These are phyloP conservation scores for Lasioglossum vierecki DNA, from an alignment of 2,888 invertebrate genomes.

Conservation along the genomic window DNA sequence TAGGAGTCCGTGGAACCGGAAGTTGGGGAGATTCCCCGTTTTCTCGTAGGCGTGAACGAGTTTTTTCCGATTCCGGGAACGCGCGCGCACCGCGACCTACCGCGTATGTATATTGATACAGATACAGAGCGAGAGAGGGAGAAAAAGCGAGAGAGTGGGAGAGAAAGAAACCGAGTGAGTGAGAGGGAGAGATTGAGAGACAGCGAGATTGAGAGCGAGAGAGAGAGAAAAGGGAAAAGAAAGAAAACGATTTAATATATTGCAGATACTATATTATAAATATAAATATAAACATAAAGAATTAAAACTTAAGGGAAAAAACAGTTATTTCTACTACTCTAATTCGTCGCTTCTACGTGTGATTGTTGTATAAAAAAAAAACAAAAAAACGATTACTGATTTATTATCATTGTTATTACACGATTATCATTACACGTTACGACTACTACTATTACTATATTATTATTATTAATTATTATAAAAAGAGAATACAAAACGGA, in stretches of 20 bases:
- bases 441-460: conserved; percentile 69
- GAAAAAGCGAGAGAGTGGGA: background rate
- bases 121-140: conserved; percentile 46
- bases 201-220: background rate
- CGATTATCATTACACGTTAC: conserved; percentile 71
- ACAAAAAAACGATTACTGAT: conserved; percentile 71
- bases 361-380: conserved; percentile 82
- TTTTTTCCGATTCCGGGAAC: conserved; percentile 19
- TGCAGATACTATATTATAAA: conserved; percentile 73
- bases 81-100: conserved; percentile 53
- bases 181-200: too few species aligned
- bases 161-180: background rate
- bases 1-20: background rate
- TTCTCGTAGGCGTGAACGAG: background rate
- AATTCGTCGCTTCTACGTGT: conserved; percentile 84
- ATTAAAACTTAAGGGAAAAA: conserved; percentile 64
- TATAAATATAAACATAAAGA: conserved; percentile 68
- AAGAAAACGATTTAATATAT: conserved; percentile 79
- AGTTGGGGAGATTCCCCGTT: background rate
- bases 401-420: conserved; percentile 75
- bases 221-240: background rate
- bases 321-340: conserved; percentile 83
- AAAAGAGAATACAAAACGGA: conserved; percentile 4
- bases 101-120: conserved; percentile 73
- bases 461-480: conserved; percentile 47